phyloP scores from a whole-genome alignment of 2,888 invertebrate species.

The Hyppa rectilinea region DNA sequence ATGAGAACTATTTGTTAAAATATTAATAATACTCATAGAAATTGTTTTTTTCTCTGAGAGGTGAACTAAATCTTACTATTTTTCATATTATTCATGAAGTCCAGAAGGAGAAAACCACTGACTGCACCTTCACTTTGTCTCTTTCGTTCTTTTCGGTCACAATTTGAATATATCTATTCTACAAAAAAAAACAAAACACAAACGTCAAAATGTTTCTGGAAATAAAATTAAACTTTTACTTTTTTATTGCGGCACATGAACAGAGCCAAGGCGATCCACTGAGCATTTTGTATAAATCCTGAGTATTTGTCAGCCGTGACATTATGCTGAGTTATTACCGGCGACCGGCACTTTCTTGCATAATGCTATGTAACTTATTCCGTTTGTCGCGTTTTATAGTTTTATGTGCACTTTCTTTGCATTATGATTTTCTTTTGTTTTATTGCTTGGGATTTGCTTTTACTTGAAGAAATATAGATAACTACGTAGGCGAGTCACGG shows the following conservation, averaged over 20 bases:
- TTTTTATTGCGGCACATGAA: conserved; percentile 36
- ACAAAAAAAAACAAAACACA: not conserved
- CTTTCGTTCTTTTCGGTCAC: too few relatives aligned
- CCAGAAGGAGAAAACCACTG: too few relatives aligned
- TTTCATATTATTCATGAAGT: too few relatives aligned
- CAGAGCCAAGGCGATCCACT: conserved; percentile 50
- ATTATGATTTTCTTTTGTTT: conserved; percentile 15
- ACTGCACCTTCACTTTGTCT: too few relatives aligned
- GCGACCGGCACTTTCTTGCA: conserved; percentile 40
- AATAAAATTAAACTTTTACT: conserved; percentile 41
- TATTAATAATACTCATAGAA: too few relatives aligned
- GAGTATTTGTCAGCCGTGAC: conserved; percentile 43
- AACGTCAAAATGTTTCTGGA: not conserved
- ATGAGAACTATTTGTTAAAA: too few relatives aligned
- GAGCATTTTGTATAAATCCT: conserved; percentile 20
- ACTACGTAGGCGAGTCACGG: not conserved
- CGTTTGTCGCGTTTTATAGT: conserved; percentile 30
- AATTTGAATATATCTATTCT: too few relatives aligned
- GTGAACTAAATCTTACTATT: too few relatives aligned
- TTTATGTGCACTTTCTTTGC: conserved; percentile 30
- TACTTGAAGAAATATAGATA: not conserved
- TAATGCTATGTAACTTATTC: conserved; percentile 35
- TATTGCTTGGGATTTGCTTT: conserved; percentile 14
- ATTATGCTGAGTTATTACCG: conserved; percentile 41
- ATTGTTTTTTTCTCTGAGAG: too few relatives aligned